Conservation (phyloP, 2,113 vertebrate genomes). For the Hymenochirus boettgeri region DNA sequence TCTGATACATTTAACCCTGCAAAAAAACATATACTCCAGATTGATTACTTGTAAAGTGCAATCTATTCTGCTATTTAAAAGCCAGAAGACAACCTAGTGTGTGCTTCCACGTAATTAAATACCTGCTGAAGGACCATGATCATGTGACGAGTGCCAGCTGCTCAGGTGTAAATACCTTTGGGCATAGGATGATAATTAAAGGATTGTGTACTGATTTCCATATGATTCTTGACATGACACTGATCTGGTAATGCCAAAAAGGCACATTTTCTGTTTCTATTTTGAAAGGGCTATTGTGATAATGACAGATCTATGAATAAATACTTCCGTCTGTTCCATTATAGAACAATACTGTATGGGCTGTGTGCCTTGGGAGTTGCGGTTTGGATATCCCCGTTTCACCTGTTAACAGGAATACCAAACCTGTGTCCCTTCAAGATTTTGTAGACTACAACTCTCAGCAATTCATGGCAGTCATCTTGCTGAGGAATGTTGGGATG, state of each 20-base stretch:
- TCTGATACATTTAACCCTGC: too few species aligned
- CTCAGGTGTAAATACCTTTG: background rate
- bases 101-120: background rate
- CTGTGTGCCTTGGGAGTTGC: too few species aligned
- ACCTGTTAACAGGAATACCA: too few species aligned
- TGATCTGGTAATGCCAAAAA: too few species aligned
- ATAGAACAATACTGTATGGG: background rate
- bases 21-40: too few species aligned
- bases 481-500: too few species aligned
- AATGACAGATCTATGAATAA: background rate
- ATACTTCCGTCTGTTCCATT: background rate
- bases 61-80: background rate
- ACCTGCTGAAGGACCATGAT: background rate
- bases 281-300: background rate
- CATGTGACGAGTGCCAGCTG: conserved; percentile 12
- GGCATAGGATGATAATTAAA: background rate
- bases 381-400: too few species aligned
- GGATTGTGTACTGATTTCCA: background rate
- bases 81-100: background rate
- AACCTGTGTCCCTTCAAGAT: too few species aligned
- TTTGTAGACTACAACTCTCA: too few species aligned
- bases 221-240: background rate
- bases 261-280: too few species aligned
- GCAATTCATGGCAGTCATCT: too few species aligned
- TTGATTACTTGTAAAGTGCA: background rate